Evolutionary conservation across 1,140 invertebrate genomes (phyloP).

Genomic region (Drosophila baimaii): DNA sequence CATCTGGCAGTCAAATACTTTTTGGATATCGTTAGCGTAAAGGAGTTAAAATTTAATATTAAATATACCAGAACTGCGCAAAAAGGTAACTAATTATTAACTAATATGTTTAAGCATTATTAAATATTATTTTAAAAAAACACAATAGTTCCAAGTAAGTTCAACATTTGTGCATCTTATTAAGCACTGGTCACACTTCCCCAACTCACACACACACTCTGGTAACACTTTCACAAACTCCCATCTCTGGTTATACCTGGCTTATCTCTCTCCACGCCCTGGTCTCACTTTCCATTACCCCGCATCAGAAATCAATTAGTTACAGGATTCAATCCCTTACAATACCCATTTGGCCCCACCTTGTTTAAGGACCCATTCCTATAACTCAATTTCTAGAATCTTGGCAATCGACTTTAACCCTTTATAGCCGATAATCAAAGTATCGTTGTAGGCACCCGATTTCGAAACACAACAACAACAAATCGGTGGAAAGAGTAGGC

Average conservation of each 20-base stretch:
- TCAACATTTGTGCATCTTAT: neutral
- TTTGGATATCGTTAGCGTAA: conserved; percentile 2
- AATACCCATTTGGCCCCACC: neutral
- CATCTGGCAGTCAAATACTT: neutral
- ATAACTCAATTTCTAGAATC: conserved; percentile 31
- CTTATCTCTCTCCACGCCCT: neutral
- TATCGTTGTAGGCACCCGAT: conserved; percentile 48
- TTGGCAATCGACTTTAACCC: conserved; percentile 31
- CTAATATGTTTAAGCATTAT: no score
- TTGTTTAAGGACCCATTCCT: neutral
- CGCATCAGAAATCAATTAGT: neutral
- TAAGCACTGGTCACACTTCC: neutral
- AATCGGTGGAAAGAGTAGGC: conserved; percentile 4
- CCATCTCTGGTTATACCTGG: no score
- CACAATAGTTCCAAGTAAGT: neutral
- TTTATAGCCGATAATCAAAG: conserved; percentile 48
- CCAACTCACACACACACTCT: neutral
- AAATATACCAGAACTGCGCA: neutral
- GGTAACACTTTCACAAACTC: neutral
- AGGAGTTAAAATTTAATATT: neutral
- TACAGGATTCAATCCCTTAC: neutral
- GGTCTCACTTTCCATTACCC: neutral
- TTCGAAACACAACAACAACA: conserved; percentile 43
- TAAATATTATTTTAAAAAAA: neutral
- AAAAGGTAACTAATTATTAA: neutral